Base-by-base conservation (phyloP, 2,888 invertebrate genomes). In the Matsumyia berberina region DNA sequence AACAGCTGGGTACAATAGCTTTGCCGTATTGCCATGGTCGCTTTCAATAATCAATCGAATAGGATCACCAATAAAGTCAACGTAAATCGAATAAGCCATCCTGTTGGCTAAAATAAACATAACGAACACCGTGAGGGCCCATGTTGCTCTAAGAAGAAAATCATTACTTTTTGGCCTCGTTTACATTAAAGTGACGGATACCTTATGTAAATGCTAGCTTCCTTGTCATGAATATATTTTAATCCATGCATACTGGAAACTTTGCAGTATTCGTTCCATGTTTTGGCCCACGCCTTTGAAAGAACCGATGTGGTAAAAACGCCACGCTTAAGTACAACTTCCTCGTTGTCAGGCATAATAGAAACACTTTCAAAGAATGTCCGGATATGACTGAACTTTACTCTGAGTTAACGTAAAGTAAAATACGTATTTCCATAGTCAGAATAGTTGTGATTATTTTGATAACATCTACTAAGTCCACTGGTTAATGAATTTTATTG, bases 21-120 rank as follows among this genome's bases (percentile, higher is more conserved):
- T 89, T 0, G 83, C 55, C 0, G 93, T 87, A 0, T 92, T 90
- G 9, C 92, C 92, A 87, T 92, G 88, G 91, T 91, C 93, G 89
- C 89, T 93, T 87, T 93, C 94, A 19, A 94, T 93, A 69, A 93
- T 93, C 87, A 94, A 92, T 24, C 93, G 91, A 0, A 94, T 94
- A 2, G 94, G 94, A 91, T 92, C 93, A 83, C 92, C 92, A 5
- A 88, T 89, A 88, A 93, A 94, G 7, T 93, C 93, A 1, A 86
- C 49, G 89, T 93, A 92, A 57, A 94, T 91, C 2, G 92, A 90
- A 49, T 87, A 86, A 0, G 93, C 91, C 83, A 94, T 90, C 0
- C 88, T 53, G 69, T 90, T 91, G 1, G 93, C 93, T 37, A 92
- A 89, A 0, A 73, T 80, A 37, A 93, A 87, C 67, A 92, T 89